Percentiles rank a stretch among this genome's conserved stretches.
phyloP scores from a whole-genome alignment of 2,113 vertebrate species.

The Podarcis raffonei region DNA sequence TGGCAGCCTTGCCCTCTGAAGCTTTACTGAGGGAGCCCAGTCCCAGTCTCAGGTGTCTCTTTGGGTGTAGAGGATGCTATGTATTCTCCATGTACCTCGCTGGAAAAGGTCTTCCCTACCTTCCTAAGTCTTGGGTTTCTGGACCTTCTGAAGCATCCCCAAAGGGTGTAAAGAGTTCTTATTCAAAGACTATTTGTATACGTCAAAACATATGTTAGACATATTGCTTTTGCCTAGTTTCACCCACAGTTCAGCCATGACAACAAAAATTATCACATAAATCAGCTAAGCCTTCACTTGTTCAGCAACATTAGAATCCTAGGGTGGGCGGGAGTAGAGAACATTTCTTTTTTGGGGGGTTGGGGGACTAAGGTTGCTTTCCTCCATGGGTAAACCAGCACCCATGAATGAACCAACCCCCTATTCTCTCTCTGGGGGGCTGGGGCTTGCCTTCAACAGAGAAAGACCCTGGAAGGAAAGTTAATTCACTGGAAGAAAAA shows the following conservation, averaged over 20 bases:
- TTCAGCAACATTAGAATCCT: not conserved
- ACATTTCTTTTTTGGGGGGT: no score
- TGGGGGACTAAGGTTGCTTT: no score
- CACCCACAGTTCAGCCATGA: rapidly evolving
- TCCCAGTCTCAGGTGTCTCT: not conserved
- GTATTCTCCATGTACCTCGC: not conserved
- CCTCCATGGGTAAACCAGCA: no score
- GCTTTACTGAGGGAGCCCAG: no score
- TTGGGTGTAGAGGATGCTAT: not conserved
- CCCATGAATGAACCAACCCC: no score
- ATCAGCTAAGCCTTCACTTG: not conserved
- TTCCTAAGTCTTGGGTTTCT: not conserved
- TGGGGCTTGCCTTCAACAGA: no score
- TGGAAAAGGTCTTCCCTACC: not conserved
- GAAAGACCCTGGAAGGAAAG: no score
- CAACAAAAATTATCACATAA: not conserved
- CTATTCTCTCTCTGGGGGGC: no score
- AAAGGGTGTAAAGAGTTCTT: no score
- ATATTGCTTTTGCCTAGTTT: rapidly evolving
- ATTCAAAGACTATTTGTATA: not conserved
- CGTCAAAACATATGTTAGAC: not conserved
- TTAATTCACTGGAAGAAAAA: no score
- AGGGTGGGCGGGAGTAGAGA: no score
- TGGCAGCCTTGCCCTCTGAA: not conserved
- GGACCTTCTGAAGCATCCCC: not conserved